Percentiles rank a stretch among this genome's conserved stretches.
These are phyloP conservation scores for Spheniscus humboldti DNA, from an alignment of 2,797 vertebrate genomes.

Conservation along the genomic window DNA sequence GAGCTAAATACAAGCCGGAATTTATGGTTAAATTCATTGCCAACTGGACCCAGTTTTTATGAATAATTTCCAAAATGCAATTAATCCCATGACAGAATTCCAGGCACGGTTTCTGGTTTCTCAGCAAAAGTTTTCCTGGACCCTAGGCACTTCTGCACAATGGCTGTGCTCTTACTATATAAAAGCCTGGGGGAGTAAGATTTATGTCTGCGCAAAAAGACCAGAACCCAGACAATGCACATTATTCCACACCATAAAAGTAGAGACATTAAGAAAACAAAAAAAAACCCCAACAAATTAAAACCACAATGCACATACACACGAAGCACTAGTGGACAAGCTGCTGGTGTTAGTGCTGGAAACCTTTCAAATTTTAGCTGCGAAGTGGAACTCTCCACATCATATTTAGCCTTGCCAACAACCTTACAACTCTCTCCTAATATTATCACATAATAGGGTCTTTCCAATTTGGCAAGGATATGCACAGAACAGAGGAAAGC, in stretches of 20 bases:
- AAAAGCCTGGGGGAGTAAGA: not conserved
- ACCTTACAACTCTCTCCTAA: not conserved
- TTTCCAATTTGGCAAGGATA: constrained; percentile 40
- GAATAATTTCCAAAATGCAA: not conserved
- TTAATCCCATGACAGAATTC: not conserved
- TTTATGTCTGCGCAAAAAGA: not conserved
- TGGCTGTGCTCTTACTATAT: not conserved
- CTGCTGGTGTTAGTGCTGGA: constrained; percentile 6
- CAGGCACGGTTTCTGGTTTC: not conserved
- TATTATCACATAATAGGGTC: constrained; percentile 3
- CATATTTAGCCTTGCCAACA: constrained; percentile 13
- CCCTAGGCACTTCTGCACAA: not conserved
- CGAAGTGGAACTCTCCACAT: not conserved
- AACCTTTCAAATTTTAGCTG: not conserved
- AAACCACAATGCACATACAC: not conserved
- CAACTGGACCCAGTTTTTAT: not conserved
- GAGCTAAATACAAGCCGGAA: not conserved
- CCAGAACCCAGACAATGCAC: constrained; percentile 10
- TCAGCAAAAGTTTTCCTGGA: constrained; percentile 29
- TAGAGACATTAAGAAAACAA: not conserved
- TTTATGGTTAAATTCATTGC: not conserved
- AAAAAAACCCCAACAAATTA: not conserved
- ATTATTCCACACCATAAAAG: not conserved
- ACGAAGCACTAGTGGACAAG: not conserved
- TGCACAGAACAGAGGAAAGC: not conserved